Conservation (phyloP, 2,113 vertebrate species). For the Tragelaphus strepsiceros region DNA sequence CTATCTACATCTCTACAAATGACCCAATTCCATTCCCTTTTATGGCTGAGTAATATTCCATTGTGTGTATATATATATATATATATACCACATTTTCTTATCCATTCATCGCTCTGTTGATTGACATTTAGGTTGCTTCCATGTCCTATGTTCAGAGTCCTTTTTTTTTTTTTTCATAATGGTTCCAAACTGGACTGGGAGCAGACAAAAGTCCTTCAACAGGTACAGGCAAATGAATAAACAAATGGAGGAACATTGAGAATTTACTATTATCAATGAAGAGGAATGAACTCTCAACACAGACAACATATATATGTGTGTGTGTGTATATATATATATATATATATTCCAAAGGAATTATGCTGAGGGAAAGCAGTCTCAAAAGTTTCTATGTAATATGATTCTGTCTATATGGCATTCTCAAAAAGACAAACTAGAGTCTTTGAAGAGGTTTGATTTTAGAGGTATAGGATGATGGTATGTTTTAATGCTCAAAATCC, state of each 20-base stretch:
- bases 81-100: not conserved
- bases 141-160: not conserved
- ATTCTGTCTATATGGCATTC: not conserved
- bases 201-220: not conserved
- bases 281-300: too few species aligned
- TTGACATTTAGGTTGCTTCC: not conserved
- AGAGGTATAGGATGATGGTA: not conserved
- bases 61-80: too few species aligned
- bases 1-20: not conserved
- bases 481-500: not conserved
- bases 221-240: not conserved
- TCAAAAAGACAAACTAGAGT: not conserved
- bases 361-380: not conserved
- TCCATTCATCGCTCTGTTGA: not conserved
- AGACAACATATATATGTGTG: not conserved
- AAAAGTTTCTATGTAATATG: not conserved
- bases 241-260: not conserved
- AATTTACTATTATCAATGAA: too few species aligned
- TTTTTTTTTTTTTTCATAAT: not conserved
- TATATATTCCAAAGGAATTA: not conserved
- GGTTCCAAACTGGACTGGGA: not conserved
- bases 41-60: not conserved
- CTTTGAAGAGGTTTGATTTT: not conserved
- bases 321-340: too few species aligned
- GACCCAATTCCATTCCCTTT: not conserved